Conservation (phyloP, 2,888 invertebrate genomes). For the Alentia gelatinosa region DNA sequence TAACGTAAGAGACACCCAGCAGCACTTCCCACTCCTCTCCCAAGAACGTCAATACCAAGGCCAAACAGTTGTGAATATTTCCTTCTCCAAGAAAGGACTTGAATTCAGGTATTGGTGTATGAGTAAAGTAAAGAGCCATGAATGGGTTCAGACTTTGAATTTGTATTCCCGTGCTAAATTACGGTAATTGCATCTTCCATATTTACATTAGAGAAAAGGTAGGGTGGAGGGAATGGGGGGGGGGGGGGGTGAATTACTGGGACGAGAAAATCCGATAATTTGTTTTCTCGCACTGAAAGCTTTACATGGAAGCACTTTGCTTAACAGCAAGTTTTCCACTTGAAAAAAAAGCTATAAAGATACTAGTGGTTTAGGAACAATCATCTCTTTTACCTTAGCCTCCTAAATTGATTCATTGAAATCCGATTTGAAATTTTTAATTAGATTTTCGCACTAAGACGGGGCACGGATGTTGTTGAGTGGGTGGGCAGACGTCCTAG, state of each 20-base stretch:
- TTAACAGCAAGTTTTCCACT: too few relatives aligned
- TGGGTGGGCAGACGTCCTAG: neutral
- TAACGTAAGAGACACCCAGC: neutral
- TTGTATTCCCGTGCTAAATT: neutral
- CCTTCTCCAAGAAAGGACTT: neutral
- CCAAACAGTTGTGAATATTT: neutral
- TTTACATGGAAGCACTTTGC: neutral
- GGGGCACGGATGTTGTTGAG: neutral
- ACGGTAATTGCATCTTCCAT: constrained; percentile 1
- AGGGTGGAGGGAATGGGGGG: too few relatives aligned
- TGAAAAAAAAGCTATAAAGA: neutral
- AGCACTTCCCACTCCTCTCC: neutral
- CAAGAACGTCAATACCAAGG: neutral
- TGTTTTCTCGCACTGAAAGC: neutral
- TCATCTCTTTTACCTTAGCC: neutral
- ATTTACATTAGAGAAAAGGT: neutral
- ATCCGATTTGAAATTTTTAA: neutral
- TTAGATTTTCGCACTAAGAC: neutral
- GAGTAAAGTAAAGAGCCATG: neutral
- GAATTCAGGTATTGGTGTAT: neutral
- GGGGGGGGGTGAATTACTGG: too few relatives aligned
- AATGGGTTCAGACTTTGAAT: neutral
- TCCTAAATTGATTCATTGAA: neutral
- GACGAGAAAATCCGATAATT: neutral
- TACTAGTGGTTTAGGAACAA: neutral